Evolutionary conservation across 1,140 invertebrate genomes (phyloP).

Genomic region (Sipha flava): DNA sequence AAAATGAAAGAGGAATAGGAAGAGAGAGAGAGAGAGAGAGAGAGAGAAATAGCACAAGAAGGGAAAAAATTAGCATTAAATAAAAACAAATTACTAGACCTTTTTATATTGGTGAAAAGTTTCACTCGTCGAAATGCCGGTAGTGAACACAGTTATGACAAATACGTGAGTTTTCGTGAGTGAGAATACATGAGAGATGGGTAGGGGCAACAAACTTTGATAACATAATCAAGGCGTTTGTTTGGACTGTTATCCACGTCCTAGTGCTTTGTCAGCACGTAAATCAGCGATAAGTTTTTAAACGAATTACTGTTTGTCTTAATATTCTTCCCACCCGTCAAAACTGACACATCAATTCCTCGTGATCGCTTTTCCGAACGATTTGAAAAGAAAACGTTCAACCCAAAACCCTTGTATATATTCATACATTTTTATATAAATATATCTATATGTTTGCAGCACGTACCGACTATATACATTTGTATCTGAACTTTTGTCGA

Average conservation of each 20-base stretch:
- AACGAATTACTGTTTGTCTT: background rate
- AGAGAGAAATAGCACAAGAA: too few relatives aligned
- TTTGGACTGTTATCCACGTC: background rate
- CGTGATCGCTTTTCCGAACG: background rate
- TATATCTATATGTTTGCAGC: too few relatives aligned
- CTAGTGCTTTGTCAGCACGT: background rate
- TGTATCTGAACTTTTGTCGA: too few relatives aligned
- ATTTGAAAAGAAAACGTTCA: background rate
- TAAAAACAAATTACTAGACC: constrained; percentile 27
- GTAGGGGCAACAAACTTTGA: background rate
- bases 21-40: too few relatives aligned
- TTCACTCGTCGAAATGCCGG: constrained; percentile 18
- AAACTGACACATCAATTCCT: background rate
- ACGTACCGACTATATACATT: too few relatives aligned
- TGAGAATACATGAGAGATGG: background rate
- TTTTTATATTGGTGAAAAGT: constrained; percentile 16
- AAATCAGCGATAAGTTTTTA: background rate
- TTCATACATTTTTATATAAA: too few relatives aligned
- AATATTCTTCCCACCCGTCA: background rate
- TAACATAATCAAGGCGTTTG: background rate
- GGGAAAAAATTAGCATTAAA: constrained; percentile 8
- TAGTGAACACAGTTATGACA: background rate
- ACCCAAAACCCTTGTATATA: too few relatives aligned
- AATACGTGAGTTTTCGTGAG: background rate
- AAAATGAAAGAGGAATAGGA: too few relatives aligned